Evolutionary conservation across 2,888 invertebrate species (phyloP), one percentile per base, ranked within the genome.

Genomic region (Oligia fasciuncula): DNA sequence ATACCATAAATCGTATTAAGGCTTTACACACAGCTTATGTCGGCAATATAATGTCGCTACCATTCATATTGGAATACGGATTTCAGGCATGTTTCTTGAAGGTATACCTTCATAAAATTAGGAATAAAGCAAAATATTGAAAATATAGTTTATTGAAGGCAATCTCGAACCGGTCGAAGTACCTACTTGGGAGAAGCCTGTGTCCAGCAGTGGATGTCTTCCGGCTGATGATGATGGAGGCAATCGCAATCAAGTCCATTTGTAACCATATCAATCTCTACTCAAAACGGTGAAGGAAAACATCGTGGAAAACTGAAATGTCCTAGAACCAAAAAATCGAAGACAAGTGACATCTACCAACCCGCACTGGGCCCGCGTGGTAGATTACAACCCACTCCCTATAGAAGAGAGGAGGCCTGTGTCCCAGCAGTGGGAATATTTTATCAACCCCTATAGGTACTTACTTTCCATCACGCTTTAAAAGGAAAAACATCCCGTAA

Each of bases 1-100:
- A 87, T 85, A 84, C 86, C 91, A 91, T 92, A 93, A 93, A 93
- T 92, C 91, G 88, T 88, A 90, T 91, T 90, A 91, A 85, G 86
- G 86, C 88, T 89, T 87, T 85, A 87, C 90, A 89, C 87, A 88
- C 87, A 86, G 85, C 76, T 84, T 79, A 79, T 67, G 68, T 65
- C 74, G 68, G 60, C 77, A 76, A 84, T 80, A 54, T 76, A 66
- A 79, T 74, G 73, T 73, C 69, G 66, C 71, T 49, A 77, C 67
- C 68, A 80, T 77, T 77, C 13, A 63, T 72, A 74, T 75, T 73
- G 63, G n/a, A 73, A 78, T 49, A 76, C 51, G 57, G 69, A 73
- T 85, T 77, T 57, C 51, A 57, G 43, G 62, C 35, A 57, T 54
- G 23, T 35, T 73, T 67, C 68, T 73, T 46, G 54, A 49, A 49